Evolutionary conservation across 2,888 invertebrate species (phyloP).

Genomic region (Cinara cedri): DNA sequence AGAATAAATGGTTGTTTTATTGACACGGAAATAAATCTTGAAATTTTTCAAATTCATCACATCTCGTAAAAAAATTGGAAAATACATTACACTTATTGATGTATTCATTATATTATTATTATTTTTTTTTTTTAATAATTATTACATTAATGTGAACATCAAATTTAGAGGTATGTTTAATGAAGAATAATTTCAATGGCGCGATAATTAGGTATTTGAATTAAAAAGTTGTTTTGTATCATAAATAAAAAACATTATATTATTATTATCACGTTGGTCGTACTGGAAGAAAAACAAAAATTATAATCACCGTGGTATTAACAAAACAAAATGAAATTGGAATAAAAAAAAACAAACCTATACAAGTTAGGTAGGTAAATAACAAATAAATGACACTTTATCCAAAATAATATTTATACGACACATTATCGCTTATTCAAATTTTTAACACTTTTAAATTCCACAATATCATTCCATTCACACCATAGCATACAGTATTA

Average conservation of each 20-base stretch:
- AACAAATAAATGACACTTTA: background rate
- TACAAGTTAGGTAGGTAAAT: background rate
- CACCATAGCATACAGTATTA: too few relatives aligned
- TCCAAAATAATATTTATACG: too few relatives aligned
- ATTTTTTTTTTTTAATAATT: too few relatives aligned
- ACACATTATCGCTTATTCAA: too few relatives aligned
- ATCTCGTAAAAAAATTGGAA: background rate
- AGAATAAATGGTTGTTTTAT: background rate
- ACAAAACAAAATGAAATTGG: background rate
- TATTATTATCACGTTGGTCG: too few relatives aligned
- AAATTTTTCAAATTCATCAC: background rate
- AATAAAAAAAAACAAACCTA: background rate
- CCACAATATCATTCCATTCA: too few relatives aligned
- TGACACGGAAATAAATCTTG: background rate
- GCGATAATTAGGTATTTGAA: background rate
- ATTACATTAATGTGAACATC: background rate
- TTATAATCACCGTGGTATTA: background rate
- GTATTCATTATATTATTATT: background rate
- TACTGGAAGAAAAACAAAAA: too few relatives aligned
- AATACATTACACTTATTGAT: constrained; percentile 10
- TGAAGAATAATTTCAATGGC: background rate
- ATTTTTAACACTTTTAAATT: too few relatives aligned
- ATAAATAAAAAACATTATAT: too few relatives aligned
- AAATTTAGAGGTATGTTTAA: background rate
- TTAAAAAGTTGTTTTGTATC: background rate